A percentile compares a stretch with the other conserved stretches of the same genome.
Conservation (phyloP, 2,113 vertebrate genomes). For the Turdus rufiventris region DNA sequence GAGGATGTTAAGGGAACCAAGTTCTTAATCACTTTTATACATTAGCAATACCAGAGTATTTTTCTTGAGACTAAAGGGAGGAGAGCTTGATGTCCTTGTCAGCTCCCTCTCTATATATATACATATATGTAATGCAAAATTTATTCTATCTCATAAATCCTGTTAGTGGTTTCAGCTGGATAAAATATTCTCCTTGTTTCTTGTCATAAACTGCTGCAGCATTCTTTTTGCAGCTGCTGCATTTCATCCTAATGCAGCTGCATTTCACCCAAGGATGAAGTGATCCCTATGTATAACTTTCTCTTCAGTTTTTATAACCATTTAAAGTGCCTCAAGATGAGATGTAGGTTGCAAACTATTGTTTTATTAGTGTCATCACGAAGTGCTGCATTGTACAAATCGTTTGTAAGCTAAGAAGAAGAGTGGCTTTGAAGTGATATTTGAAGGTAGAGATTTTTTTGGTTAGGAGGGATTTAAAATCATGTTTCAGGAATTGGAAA, state of each 20-base stretch:
- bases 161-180: constrained; percentile 8
- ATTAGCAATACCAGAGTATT: constrained; percentile 3
- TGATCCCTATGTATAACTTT: constrained; percentile 41
- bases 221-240: constrained; percentile 28
- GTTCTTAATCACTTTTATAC: constrained; percentile 3
- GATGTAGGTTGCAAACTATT: constrained; percentile 4
- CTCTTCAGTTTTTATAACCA: constrained; percentile 11
- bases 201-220: constrained; percentile 42
- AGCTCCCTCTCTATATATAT: not conserved
- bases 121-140: not conserved
- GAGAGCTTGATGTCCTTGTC: constrained; percentile 22
- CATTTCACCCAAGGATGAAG: constrained; percentile 35
- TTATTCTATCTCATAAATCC: constrained; percentile 49
- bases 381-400: constrained; percentile 24
- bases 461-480: not conserved
- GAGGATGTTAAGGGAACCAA: not conserved
- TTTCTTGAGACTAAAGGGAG: not conserved
- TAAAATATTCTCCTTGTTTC: constrained; percentile 46
- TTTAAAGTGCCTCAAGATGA: constrained; percentile 34
- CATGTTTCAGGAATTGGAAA: not conserved
- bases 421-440: not conserved
- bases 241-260: constrained; percentile 55
- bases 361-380: constrained; percentile 34
- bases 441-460: not conserved
- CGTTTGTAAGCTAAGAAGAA: constrained; percentile 7